These are phyloP conservation scores for Pseudolaguvia tuberculata DNA, from an alignment of 2,113 vertebrate genomes.

Conservation along the genomic window DNA sequence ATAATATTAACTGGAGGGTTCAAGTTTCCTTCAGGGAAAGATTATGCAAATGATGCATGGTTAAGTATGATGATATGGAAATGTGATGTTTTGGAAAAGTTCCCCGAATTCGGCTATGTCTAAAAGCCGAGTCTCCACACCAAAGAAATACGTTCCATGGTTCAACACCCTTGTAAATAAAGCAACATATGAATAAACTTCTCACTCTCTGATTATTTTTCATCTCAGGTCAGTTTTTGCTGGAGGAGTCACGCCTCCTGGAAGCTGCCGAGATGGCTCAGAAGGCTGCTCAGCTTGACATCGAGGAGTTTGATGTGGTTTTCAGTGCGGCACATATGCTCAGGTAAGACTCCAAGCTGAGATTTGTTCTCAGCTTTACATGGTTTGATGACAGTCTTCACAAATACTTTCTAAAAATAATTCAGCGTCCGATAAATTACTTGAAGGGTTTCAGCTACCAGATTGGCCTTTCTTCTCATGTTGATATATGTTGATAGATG, in stretches of 20 bases:
- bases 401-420: background rate
- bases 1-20: conserved; percentile 7
- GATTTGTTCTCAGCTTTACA: background rate
- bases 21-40: conserved; percentile 43
- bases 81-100: conserved; percentile 43
- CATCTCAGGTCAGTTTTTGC: conserved; percentile 88
- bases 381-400: background rate
- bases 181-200: conserved; percentile 6
- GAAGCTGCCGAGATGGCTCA: conserved; percentile 98
- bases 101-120: conserved; percentile 51
- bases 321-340: conserved; percentile 99
- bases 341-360: conserved; percentile 69
- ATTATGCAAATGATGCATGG: conserved; percentile 49
- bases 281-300: conserved; percentile 89
- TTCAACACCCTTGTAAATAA: conserved; percentile 28
- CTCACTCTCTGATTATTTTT: conserved; percentile 40
- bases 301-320: conserved; percentile 91
- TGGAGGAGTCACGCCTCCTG: conserved; percentile 87
- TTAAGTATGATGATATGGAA: conserved; percentile 48
- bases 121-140: too few species aligned
- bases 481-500: too few species aligned
- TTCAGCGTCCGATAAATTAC: background rate
- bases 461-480: too few species aligned
- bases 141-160: too few species aligned
- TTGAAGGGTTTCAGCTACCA: background rate